Conservation (phyloP, 2,888 invertebrate species). For the Cantharis rufa region DNA sequence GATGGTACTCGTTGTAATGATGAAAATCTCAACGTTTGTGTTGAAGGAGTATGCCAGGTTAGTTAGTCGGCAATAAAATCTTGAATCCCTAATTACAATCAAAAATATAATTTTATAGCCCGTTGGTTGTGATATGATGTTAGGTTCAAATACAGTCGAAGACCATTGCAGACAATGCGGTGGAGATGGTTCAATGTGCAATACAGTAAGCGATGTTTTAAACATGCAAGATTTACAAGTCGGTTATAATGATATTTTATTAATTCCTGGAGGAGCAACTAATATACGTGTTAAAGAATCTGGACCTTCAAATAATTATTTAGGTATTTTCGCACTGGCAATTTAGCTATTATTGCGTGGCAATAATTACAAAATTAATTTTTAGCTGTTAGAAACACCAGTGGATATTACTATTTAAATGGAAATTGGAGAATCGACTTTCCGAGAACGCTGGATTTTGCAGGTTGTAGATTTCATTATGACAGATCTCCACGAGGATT, state of each 20-base stretch:
- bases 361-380: constrained; percentile 22
- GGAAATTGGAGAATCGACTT: constrained; percentile 95
- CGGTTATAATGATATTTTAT: constrained; percentile 90
- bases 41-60: constrained; percentile 91
- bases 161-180: constrained; percentile 92
- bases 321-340: constrained; percentile 62
- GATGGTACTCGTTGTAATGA: constrained; percentile 85
- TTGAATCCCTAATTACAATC: not conserved
- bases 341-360: not conserved
- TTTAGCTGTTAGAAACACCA: constrained; percentile 81
- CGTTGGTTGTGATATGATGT: constrained; percentile 93
- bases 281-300: constrained; percentile 82
- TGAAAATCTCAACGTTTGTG: constrained; percentile 88
- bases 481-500: constrained; percentile 80
- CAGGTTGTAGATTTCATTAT: constrained; percentile 87
- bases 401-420: constrained; percentile 87
- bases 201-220: constrained; percentile 73
- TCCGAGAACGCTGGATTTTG: constrained; percentile 77
- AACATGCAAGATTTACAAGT: constrained; percentile 73
- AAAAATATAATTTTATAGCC: constrained; percentile 62
- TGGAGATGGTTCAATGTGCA: constrained; percentile 88
- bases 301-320: constrained; percentile 84
- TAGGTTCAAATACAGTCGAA: constrained; percentile 84
- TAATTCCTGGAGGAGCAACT: constrained; percentile 92
- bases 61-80: constrained; percentile 38